Percentiles rank a stretch among this genome's conserved stretches.
Conservation (phyloP, 2,888 invertebrate species). For the Platypus cylindrus region DNA sequence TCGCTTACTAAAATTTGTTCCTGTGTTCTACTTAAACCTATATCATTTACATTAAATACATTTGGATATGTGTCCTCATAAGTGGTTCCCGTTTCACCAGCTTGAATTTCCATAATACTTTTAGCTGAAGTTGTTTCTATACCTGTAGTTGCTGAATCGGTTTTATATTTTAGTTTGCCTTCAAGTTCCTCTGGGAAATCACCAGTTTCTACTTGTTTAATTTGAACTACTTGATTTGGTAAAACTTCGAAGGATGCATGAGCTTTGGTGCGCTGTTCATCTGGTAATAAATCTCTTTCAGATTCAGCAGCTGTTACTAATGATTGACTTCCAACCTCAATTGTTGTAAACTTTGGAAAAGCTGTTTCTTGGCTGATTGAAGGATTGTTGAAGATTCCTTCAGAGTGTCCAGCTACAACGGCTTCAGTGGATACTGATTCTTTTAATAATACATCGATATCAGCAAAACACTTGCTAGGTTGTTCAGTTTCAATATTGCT, state of each 20-base stretch:
- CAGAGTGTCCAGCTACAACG: conserved; percentile 48
- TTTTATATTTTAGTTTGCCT: conserved; percentile 41
- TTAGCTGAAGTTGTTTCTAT: conserved; percentile 52
- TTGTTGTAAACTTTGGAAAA: conserved; percentile 38
- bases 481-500: conserved; percentile 37
- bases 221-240: conserved; percentile 45
- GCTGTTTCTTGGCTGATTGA: conserved; percentile 36
- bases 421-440: conserved; percentile 46
- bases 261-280: conserved; percentile 39
- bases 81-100: conserved; percentile 52
- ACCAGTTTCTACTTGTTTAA: conserved; percentile 46
- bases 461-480: conserved; percentile 42
- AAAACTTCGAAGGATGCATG: conserved; percentile 47
- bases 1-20: conserved; percentile 49
- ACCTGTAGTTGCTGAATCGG: conserved; percentile 40
- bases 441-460: conserved; percentile 46
- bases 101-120: conserved; percentile 44
- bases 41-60: conserved; percentile 30
- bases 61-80: conserved; percentile 31
- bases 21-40: conserved; percentile 41
- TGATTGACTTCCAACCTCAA: conserved; percentile 46
- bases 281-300: conserved; percentile 43
- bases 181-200: conserved; percentile 41
- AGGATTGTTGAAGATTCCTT: conserved; percentile 38
- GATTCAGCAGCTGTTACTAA: conserved; percentile 54